These are phyloP conservation scores for Saguinus imperator DNA, from an alignment of 2,113 vertebrate species.

Conservation along the genomic window DNA sequence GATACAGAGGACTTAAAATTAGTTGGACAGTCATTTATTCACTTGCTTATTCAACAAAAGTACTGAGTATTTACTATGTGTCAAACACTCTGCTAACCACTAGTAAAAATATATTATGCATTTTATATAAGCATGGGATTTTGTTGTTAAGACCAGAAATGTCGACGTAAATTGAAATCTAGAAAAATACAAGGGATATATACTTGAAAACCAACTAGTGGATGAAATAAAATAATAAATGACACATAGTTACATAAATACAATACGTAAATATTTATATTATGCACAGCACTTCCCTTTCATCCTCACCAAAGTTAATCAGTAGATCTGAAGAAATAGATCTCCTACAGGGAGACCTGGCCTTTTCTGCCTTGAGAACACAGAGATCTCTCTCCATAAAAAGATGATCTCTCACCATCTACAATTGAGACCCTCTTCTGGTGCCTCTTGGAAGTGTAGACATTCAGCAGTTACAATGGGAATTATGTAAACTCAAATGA, in stretches of 20 bases:
- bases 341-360: not conserved
- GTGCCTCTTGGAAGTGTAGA: fast-evolving
- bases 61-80: not conserved
- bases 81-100: not conserved
- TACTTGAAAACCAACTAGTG: not conserved
- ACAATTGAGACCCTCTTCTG: not conserved
- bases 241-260: not conserved
- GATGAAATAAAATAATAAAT: not conserved
- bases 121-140: not conserved
- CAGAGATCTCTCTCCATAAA: not conserved
- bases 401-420: not conserved
- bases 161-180: not conserved
- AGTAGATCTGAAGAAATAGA: not conserved
- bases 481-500: not conserved
- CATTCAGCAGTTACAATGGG: not conserved
- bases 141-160: not conserved
- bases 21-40: not conserved
- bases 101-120: not conserved
- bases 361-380: not conserved
- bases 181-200: not conserved
- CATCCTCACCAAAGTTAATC: not conserved
- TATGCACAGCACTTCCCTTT: not conserved
- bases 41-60: not conserved
- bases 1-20: not conserved
- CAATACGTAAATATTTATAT: not conserved